These are phyloP conservation scores for Eutrigla gurnardus DNA, from an alignment of 2,797 vertebrate genomes.

Conservation along the genomic window DNA sequence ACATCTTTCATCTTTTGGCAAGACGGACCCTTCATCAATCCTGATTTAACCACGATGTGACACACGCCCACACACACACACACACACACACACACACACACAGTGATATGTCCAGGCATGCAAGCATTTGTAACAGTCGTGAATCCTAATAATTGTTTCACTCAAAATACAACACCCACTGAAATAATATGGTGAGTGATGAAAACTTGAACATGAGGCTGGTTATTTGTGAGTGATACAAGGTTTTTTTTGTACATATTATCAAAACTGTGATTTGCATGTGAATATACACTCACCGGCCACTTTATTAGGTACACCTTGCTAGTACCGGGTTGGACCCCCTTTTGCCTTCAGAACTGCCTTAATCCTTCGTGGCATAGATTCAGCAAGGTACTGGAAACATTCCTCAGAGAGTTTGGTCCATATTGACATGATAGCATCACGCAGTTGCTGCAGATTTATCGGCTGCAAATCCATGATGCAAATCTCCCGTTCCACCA, in stretches of 20 bases:
- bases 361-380: no score
- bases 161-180: not conserved
- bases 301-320: no score
- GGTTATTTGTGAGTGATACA: not conserved
- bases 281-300: no score
- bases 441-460: no score
- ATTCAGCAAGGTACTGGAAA: no score
- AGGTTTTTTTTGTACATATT: not conserved
- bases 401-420: no score
- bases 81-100: constrained; percentile 16
- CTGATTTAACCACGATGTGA: constrained; percentile 17
- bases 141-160: constrained; percentile 24
- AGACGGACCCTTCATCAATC: constrained; percentile 61
- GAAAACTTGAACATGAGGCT: not conserved
- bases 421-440: no score
- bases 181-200: not conserved
- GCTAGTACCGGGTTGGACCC: no score
- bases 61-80: constrained; percentile 12
- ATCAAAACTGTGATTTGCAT: not conserved
- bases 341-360: no score
- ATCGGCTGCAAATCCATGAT: no score
- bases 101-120: constrained; percentile 19
- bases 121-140: constrained; percentile 6
- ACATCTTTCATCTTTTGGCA: constrained; percentile 73
- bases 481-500: no score